Evolutionary conservation across 2,113 vertebrate genomes (phyloP), one percentile per base, ranked within the genome.

Genomic region (Panthera uncia): DNA sequence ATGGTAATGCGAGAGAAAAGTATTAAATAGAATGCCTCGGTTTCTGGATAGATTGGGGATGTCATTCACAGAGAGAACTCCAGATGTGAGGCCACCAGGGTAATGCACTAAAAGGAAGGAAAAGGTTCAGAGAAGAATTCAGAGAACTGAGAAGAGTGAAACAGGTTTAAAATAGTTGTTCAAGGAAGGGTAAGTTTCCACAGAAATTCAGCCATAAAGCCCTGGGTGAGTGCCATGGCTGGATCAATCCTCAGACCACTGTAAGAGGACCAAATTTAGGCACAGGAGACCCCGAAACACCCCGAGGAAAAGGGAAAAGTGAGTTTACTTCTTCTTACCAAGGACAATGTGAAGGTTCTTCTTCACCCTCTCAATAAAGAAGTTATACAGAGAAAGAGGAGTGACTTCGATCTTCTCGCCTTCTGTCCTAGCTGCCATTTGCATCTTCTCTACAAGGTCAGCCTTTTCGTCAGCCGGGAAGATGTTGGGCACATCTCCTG

Each of bases 291-390:
- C 16, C 74, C 45, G 45, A 45, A 76, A 74, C 13, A 66, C 31
- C 33, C 50, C 55, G 74, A 52, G 65, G 16, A 15, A 65, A 81
- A 61, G 10, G 33, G 63, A 0, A 71, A 65, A 79, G 14, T 21
- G 80, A 41, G 25, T 74, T 36, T 78, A 74, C 25, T 48, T 12
- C 23, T 65, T 97, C 98, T 97, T 96, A 99, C 99, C 99, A 86
- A 99, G 99, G 52, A 99, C 99, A 87, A 99, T 99, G 94, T 99
- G 99, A 79, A 99, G 99, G 96, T 99, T 99, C 97, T 99, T 99
- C 98, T 99, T 99, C 96, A 99, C 99, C 25, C 98, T 99, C 97
- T 99, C 99, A 91, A 99, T 99, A 82, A 99, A 99, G 97, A 98
- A 99, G 97, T 98, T 99, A 98, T 99, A 99, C 99, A 99, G 98